A percentile compares a stretch with the other conserved stretches of the same genome.
Evolutionary conservation across 2,113 vertebrate genomes (phyloP).

Genomic region (Toxotes jaculatrix): DNA sequence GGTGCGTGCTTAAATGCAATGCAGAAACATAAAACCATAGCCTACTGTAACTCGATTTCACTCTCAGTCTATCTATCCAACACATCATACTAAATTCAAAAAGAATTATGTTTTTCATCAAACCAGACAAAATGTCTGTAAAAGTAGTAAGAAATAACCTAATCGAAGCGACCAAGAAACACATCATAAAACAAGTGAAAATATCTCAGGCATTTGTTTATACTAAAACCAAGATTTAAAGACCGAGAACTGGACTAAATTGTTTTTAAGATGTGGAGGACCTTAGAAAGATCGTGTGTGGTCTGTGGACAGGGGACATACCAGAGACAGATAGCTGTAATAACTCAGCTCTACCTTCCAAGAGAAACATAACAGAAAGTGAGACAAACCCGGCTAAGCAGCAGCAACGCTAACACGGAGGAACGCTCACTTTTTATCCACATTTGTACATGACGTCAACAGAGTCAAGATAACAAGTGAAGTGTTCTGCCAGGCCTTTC

Average conservation of each 20-base stretch:
- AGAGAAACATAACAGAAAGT: slow-evolving; percentile 21
- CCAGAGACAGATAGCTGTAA: slow-evolving; percentile 17
- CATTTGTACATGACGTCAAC: slow-evolving; percentile 35
- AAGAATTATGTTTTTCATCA: background rate
- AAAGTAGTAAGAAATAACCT: background rate
- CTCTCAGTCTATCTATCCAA: background rate
- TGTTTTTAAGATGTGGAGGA: background rate
- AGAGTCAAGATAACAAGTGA: slow-evolving; percentile 9
- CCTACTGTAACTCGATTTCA: background rate
- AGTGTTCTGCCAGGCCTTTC: slow-evolving; percentile 31
- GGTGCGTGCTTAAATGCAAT: too few relatives aligned
- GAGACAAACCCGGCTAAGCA: background rate
- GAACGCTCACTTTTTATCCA: background rate
- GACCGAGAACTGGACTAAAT: background rate
- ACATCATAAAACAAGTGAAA: background rate
- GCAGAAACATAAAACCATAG: too few relatives aligned
- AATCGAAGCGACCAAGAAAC: background rate
- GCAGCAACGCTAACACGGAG: background rate
- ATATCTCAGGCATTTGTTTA: background rate
- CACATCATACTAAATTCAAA: background rate
- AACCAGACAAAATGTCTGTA: background rate
- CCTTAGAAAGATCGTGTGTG: background rate
- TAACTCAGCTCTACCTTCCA: slow-evolving; percentile 8
- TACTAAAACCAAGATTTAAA: slow-evolving; percentile 28
- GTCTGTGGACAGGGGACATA: slow-evolving; percentile 16